These are phyloP conservation scores for Hirtodrosophila confusa DNA, from an alignment of 2,888 invertebrate species.

Conservation along the genomic window DNA sequence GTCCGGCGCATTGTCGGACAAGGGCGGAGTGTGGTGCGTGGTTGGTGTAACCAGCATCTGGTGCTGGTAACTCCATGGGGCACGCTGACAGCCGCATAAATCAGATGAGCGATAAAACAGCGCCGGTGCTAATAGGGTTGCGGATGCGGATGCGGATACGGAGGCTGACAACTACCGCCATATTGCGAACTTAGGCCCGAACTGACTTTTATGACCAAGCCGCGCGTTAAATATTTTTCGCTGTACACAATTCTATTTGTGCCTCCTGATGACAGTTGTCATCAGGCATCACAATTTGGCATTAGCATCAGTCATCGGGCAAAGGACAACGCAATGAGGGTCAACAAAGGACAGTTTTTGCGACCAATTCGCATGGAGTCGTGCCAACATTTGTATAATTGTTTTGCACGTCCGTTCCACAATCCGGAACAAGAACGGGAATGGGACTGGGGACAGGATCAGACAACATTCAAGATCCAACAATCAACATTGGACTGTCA, in stretches of 20 bases:
- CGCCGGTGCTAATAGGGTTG: constrained; percentile 22
- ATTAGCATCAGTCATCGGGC: constrained; percentile 27
- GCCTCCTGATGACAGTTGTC: constrained; percentile 22
- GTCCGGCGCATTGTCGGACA: constrained; percentile 4
- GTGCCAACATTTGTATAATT: constrained; percentile 42
- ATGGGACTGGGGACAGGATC: constrained; percentile 5
- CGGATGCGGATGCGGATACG: constrained; percentile 23
- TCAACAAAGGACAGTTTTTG: constrained; percentile 10
- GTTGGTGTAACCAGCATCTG: constrained; percentile 34
- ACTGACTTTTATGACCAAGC: constrained; percentile 57
- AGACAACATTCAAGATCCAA: constrained; percentile 25
- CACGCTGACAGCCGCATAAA: constrained; percentile 69
- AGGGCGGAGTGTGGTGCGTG: too few relatives aligned
- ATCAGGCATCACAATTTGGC: constrained; percentile 28
- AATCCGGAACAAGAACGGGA: neutral
- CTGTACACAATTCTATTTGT: constrained; percentile 45
- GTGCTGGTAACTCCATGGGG: constrained; percentile 22
- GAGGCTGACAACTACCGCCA: constrained; percentile 28
- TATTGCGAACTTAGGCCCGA: constrained; percentile 43
- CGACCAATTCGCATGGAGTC: neutral
- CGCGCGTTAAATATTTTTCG: constrained; percentile 61
- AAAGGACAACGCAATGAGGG: constrained; percentile 2
- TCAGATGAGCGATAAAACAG: constrained; percentile 56
- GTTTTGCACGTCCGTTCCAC: constrained; percentile 26
- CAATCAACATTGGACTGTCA: constrained; percentile 36